Evolutionary conservation across 2,888 invertebrate genomes (phyloP), one percentile per base, ranked within the genome.

Genomic region (Drosophila neutralis): DNA sequence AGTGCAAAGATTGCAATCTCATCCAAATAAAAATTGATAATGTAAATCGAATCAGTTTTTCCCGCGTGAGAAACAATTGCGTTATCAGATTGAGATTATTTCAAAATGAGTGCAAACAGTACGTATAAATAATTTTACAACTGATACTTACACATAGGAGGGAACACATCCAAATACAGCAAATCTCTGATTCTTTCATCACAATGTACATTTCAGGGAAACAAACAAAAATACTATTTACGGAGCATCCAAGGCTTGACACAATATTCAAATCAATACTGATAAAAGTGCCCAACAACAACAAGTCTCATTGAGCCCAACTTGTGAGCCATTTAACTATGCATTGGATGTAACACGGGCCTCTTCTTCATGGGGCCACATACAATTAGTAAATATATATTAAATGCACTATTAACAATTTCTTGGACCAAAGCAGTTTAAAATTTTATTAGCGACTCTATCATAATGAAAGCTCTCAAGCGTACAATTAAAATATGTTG

Each of bases 391-490:
- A 42, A 63, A 60, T 66, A 24, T 49, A 36, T 57, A 67, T 67
- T 58, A 66, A 56, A 58, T 69, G 29, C 21, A 21, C 64, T 57
- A 76, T 67, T 73, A 70, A 45, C 45, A 64, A 58, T 64, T 56
- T 65, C 31, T 58, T 51, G 63, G 52, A 49, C 6, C n/a, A 36
- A 24, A 62, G 72, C 78, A 82, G 78, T 85, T 86, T 82, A 79
- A 76, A 69, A 70, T 78, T 67, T 58, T 63, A 79, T 87, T 87
- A 87, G 73, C 84, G 64, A 33, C 7, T 33, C 24, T 40, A 60
- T 83, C 73, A 76, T 85, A 85, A 85, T 73, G 59, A 72, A 76
- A 72, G 76, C 81, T 81, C 59, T 81, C 73, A 78, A 78, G 68
- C 54, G 48, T n/a, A 76, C 69, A 75, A 76, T 80, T 76, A 80